Evolutionary conservation across 1,140 invertebrate species (phyloP).

Genomic region (Hypsibius dujardini): DNA sequence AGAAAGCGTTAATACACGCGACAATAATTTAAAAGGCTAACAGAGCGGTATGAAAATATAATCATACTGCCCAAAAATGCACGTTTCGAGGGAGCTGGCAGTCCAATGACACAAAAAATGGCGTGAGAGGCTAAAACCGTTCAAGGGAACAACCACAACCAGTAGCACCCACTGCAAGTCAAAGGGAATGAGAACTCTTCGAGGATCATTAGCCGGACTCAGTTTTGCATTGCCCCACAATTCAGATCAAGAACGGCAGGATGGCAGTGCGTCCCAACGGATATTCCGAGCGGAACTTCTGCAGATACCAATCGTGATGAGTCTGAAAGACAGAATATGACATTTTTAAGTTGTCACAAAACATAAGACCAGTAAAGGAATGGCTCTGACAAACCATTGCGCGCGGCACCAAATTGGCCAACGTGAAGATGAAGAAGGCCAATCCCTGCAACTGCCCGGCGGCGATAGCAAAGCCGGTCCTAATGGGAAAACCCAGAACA

Average conservation of each 20-base stretch:
- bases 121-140: not conserved
- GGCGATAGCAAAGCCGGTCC: constrained; percentile 40
- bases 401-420: not conserved
- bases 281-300: not conserved
- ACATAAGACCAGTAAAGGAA: too few species aligned
- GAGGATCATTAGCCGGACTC: not conserved
- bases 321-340: too few species aligned
- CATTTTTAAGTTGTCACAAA: too few species aligned
- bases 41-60: too few species aligned
- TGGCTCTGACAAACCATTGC: too few species aligned
- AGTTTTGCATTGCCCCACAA: not conserved
- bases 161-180: constrained; percentile 3
- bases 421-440: constrained; percentile 38
- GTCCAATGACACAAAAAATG: not conserved
- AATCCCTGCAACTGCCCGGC: constrained; percentile 34
- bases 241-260: not conserved
- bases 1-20: too few species aligned
- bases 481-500: too few species aligned
- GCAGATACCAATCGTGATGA: constrained; percentile 11
- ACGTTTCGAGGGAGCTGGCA: too few species aligned
- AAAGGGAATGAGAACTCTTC: too few species aligned
- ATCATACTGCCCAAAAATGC: too few species aligned
- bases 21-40: too few species aligned
- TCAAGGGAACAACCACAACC: not conserved
- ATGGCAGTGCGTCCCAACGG: not conserved